Conservation (phyloP, 2,113 vertebrate species). For the Petrocephalus microphthalmus region DNA sequence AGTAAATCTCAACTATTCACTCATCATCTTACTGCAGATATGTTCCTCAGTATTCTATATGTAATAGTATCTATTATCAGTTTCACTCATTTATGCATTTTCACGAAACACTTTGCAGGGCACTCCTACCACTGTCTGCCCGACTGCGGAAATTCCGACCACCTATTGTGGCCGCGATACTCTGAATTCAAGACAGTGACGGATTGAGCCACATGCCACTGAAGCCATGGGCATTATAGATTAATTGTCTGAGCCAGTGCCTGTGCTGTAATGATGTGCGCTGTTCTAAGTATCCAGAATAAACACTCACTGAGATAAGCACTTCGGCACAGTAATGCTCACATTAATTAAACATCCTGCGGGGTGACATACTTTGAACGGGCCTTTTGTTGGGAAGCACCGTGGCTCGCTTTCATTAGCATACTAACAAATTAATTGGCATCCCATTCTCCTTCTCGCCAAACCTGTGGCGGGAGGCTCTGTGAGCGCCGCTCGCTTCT, state of each 20-base stretch:
- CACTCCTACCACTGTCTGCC: not conserved
- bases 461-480: slow-evolving; percentile 41
- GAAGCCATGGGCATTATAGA: slow-evolving; percentile 28
- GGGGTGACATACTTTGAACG: slow-evolving; percentile 29
- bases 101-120: not conserved
- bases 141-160: not conserved
- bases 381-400: slow-evolving; percentile 33
- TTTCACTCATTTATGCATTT: not conserved
- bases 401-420: slow-evolving; percentile 44
- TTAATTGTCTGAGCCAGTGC: slow-evolving; percentile 23
- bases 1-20: not conserved
- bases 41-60: not conserved
- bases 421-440: slow-evolving; percentile 56
- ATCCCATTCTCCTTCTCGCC: slow-evolving; percentile 28
- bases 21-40: not conserved
- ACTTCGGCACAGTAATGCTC: slow-evolving; percentile 38
- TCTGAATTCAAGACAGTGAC: slow-evolving; percentile 26
- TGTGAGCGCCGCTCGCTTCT: not conserved
- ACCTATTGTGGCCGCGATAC: slow-evolving; percentile 16
- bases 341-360: slow-evolving; percentile 43
- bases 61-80: no score
- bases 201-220: not conserved
- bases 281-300: slow-evolving; percentile 33
- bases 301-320: slow-evolving; percentile 40
- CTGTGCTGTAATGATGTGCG: slow-evolving; percentile 24